Conservation (phyloP, 2,113 vertebrate genomes). For the Amphilophus citrinellus region DNA sequence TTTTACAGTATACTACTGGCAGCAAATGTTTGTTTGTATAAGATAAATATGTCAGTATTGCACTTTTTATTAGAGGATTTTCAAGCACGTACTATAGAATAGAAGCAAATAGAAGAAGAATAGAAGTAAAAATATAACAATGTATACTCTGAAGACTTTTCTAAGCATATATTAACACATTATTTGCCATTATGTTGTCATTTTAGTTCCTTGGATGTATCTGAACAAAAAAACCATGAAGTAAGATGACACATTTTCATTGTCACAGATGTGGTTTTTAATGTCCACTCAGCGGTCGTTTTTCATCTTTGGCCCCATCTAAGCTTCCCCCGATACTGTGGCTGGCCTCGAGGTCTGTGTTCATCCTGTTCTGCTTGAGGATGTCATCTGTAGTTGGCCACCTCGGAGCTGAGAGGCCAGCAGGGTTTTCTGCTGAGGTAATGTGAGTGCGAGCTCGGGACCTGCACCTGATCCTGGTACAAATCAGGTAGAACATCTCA, state of each 20-base stretch:
- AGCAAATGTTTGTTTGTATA: background rate
- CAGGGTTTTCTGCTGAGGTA: slow-evolving; percentile 46
- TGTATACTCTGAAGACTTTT: background rate
- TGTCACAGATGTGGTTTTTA: slow-evolving; percentile 9
- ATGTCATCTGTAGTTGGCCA: slow-evolving; percentile 34
- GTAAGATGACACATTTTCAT: background rate
- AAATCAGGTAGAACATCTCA: slow-evolving; percentile 83
- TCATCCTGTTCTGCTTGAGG: slow-evolving; percentile 75
- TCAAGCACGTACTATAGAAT: background rate
- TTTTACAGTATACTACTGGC: background rate
- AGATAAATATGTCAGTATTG: slow-evolving; percentile 61
- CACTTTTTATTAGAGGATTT: slow-evolving; percentile 43
- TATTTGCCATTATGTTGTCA: background rate
- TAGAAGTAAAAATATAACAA: slow-evolving; percentile 3
- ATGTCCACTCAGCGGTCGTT: slow-evolving; percentile 57
- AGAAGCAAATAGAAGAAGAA: background rate
- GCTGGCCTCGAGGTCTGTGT: slow-evolving; percentile 71
- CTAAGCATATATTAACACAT: background rate
- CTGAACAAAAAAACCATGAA: background rate
- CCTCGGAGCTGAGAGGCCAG: slow-evolving; percentile 15
- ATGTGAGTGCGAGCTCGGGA: background rate
- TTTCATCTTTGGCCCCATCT: slow-evolving; percentile 79
- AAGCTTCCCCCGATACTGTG: slow-evolving; percentile 69
- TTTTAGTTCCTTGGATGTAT: slow-evolving; percentile 11
- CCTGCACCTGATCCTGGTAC: slow-evolving; percentile 60